Conservation (phyloP, 35 echinoderm and acorn worm species). For the Anneissia japonica region DNA sequence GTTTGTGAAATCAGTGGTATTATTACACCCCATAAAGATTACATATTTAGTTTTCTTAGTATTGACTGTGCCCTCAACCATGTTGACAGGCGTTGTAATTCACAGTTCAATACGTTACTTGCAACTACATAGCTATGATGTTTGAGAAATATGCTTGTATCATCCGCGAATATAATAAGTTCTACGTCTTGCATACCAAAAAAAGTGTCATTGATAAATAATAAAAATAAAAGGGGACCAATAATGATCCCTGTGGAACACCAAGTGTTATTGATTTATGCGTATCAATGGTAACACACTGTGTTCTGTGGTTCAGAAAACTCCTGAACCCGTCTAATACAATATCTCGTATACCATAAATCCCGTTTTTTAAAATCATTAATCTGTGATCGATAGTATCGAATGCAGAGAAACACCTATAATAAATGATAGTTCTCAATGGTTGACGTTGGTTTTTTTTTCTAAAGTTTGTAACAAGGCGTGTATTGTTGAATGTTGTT, state of each 20-base stretch:
- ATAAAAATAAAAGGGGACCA: neutral
- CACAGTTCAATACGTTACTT: neutral
- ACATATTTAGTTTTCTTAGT: neutral
- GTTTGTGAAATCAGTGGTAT: neutral
- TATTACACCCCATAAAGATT: too few species aligned
- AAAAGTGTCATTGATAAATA: neutral
- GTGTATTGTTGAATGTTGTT: neutral
- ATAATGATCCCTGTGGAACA: constrained; percentile 1
- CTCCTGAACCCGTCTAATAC: constrained; percentile 24
- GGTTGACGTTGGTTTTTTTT: neutral
- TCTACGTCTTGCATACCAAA: neutral
- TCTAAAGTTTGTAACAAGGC: neutral
- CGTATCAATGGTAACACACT: constrained; percentile 12
- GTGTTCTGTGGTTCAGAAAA: constrained; percentile 26
- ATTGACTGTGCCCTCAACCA: neutral
- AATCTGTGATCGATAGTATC: constrained; percentile 47
- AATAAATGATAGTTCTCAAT: neutral
- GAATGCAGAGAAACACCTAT: constrained; percentile 12
- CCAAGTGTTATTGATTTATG: neutral
- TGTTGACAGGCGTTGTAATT: neutral
- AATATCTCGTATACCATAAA: constrained; percentile 38
- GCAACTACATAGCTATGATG: neutral
- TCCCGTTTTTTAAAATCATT: constrained; percentile 6
- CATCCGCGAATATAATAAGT: neutral
- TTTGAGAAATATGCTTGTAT: neutral